Conservation (phyloP, 2,113 vertebrate species). For the Dicaeum eximium region DNA sequence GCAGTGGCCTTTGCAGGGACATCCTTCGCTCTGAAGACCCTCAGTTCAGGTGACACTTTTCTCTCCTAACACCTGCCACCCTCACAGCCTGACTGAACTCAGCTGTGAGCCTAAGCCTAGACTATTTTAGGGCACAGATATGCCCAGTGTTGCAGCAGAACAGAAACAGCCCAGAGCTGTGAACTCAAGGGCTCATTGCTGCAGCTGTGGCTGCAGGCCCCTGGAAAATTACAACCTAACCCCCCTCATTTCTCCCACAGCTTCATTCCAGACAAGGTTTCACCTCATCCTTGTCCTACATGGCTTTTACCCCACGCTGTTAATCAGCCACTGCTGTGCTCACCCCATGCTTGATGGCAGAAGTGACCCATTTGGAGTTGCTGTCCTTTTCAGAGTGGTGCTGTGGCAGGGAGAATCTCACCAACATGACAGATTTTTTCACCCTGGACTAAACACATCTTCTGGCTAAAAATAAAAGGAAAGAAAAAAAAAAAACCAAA, state of each 20-base stretch:
- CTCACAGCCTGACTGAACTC: background rate
- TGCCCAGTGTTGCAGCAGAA: background rate
- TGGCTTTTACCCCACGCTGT: background rate
- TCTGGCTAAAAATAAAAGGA: background rate
- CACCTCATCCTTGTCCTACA: background rate
- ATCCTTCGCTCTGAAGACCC: background rate
- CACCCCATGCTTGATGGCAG: background rate
- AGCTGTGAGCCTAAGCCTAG: background rate
- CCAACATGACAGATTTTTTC: background rate
- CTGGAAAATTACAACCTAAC: background rate
- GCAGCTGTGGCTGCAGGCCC: background rate
- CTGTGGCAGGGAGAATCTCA: background rate
- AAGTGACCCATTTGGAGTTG: conserved; percentile 25
- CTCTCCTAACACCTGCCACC: background rate
- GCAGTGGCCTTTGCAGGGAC: background rate
- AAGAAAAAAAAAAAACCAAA: background rate
- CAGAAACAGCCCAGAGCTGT: background rate
- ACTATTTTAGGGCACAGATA: background rate
- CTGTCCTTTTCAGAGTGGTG: background rate
- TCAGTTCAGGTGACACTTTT: background rate
- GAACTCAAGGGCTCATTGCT: background rate
- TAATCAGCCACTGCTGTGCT: background rate
- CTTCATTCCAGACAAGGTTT: background rate
- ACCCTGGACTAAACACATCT: background rate
- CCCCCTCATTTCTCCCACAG: background rate